Base-by-base conservation (phyloP, 2,888 invertebrate species). In the Orgyia antiqua region DNA sequence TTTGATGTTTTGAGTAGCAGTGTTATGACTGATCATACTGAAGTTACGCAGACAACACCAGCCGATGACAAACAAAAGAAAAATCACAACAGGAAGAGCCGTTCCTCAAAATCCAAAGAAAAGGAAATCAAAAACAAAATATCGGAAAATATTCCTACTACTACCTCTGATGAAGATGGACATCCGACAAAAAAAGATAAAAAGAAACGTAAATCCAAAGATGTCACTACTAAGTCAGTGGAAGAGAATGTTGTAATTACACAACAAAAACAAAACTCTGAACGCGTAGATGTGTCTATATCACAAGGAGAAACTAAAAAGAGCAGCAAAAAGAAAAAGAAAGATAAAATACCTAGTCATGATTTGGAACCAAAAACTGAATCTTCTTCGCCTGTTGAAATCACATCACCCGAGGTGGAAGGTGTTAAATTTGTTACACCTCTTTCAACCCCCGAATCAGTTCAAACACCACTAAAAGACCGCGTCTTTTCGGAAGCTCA, bases 401-500 rank as follows among this genome's bases (percentile, higher is more conserved):
- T 45, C 8, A 49, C 47, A 17, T 55, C 52, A 3, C 54, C 58
- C 13, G 36, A 13, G 25, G 28, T 34, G n/a, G 32, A 35, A n/a
- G 28, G 37, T 27, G 59, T 55, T 39, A 33, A 46, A 4, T 33
- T 56, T 13, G 56, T 61, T 19, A 67, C 68, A 15, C 55, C 74
- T 12, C 37, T 69, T 17, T 74, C 76, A 10, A 83, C 79, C 5
- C 83, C 84, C 2, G 84, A 84, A 36, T 74, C 72, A 1, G 30
- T 73, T 34, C 72, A 75, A 38, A 86, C 86, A 10, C 86, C 86
- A 8, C 46, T 80, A 3, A 86, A 84, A 63, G 86, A 86, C 3
- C 68, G 79, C 40, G 38, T 73, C 12, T 86, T 73, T 49, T 74
- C 78, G 2, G 86, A 86, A 55, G 78, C 82, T 27, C 86, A 86